Evolutionary conservation across 2,113 vertebrate species (phyloP).

Genomic region (Lanius ludovicianus): DNA sequence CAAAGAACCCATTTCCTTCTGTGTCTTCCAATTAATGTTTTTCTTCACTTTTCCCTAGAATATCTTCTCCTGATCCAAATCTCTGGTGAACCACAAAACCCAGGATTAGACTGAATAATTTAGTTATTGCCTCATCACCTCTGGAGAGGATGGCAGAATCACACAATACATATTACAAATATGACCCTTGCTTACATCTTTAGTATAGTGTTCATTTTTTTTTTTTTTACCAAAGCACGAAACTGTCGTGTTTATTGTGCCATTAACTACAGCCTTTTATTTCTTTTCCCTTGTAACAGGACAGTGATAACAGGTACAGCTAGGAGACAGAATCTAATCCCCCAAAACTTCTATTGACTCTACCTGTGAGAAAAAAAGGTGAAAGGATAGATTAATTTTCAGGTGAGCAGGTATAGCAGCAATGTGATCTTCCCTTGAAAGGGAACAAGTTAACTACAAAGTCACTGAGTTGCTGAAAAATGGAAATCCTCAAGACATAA

Average conservation of each 20-base stretch:
- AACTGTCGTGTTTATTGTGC: not conserved
- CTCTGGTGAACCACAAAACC: not conserved
- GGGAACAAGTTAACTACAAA: not conserved
- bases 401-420: not conserved
- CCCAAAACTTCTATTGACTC: not conserved
- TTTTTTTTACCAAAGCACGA: not conserved
- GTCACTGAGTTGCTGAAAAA: not conserved
- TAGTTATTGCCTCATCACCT: not conserved
- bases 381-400: not conserved
- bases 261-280: not conserved
- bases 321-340: not conserved
- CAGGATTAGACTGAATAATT: not conserved
- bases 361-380: not conserved
- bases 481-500: not conserved
- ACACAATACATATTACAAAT: not conserved
- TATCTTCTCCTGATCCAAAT: not conserved
- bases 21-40: not conserved
- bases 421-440: not conserved
- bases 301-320: not conserved
- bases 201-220: accelerated
- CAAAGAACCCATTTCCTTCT: not conserved
- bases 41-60: not conserved
- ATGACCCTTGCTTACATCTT: not conserved
- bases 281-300: not conserved
- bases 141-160: not conserved